Evolutionary conservation across 1,140 invertebrate genomes (phyloP).

Genomic region (Argopecten irradians): DNA sequence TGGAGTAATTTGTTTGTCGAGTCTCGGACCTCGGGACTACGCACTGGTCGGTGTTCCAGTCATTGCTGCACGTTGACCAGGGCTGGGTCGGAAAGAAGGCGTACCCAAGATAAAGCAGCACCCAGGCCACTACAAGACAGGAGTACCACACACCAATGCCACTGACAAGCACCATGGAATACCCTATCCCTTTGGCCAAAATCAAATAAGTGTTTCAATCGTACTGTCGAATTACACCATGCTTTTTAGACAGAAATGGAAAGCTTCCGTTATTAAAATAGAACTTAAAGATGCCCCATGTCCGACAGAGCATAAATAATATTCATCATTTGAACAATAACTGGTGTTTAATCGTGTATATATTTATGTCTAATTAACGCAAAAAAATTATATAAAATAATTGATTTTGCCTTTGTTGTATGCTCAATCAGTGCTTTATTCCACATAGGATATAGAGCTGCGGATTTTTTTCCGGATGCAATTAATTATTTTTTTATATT

Average conservation of each 20-base stretch:
- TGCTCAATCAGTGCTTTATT: too few relatives aligned
- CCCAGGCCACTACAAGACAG: constrained; percentile 89
- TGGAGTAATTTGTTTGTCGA: background rate
- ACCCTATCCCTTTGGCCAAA: constrained; percentile 65
- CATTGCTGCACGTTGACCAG: constrained; percentile 93
- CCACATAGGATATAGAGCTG: too few relatives aligned
- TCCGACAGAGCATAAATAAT: too few relatives aligned
- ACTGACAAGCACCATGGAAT: constrained; percentile 57
- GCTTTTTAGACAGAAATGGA: background rate
- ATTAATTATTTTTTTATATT: too few relatives aligned
- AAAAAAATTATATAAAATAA: too few relatives aligned
- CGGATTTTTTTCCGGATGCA: too few relatives aligned
- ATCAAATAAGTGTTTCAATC: background rate
- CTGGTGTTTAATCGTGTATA: too few relatives aligned
- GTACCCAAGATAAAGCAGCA: constrained; percentile 89
- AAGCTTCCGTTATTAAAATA: background rate
- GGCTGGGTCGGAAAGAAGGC: constrained; percentile 82
- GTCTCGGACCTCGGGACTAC: background rate
- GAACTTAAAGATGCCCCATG: background rate
- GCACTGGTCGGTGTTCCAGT: constrained; percentile 84
- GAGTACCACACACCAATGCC: constrained; percentile 49
- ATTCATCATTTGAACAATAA: too few relatives aligned
- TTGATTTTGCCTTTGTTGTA: too few relatives aligned
- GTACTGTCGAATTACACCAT: background rate
- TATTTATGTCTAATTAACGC: too few relatives aligned